A percentile compares a stretch with the other conserved stretches of the same genome.
phyloP scores from a whole-genome alignment of 2,888 invertebrate genomes.

The Trissolcus japonicus region DNA sequence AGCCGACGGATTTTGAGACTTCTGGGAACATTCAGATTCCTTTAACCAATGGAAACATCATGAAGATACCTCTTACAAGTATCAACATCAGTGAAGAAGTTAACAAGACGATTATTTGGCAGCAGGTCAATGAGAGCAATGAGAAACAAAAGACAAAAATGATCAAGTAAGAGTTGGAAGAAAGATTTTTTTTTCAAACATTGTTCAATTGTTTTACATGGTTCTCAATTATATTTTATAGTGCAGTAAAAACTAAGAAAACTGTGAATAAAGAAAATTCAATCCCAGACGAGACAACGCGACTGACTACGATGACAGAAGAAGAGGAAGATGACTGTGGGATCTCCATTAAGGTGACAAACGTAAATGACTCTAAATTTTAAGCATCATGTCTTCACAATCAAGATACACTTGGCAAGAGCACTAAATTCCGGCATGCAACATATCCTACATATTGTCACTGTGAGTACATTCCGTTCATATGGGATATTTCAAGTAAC shows the following conservation, averaged over 20 bases:
- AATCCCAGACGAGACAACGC: slow-evolving; percentile 78
- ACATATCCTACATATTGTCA: slow-evolving; percentile 64
- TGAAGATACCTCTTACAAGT: slow-evolving; percentile 90
- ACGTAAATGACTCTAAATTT: slow-evolving; percentile 72
- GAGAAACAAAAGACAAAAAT: slow-evolving; percentile 75
- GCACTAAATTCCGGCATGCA: slow-evolving; percentile 72
- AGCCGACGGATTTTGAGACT: slow-evolving; percentile 69
- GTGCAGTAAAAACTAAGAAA: slow-evolving; percentile 81
- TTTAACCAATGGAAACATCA: slow-evolving; percentile 90
- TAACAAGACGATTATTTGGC: slow-evolving; percentile 95
- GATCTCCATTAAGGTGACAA: slow-evolving; percentile 81
- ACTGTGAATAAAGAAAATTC: slow-evolving; percentile 82
- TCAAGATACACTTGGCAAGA: slow-evolving; percentile 68
- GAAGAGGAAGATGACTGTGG: slow-evolving; percentile 85
- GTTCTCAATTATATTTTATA: slow-evolving; percentile 34
- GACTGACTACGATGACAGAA: slow-evolving; percentile 91
- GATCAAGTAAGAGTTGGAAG: slow-evolving; percentile 66
- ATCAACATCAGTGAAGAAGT: slow-evolving; percentile 96
- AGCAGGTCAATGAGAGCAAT: slow-evolving; percentile 88
- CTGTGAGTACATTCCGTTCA: slow-evolving; percentile 66
- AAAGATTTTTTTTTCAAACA: background rate
- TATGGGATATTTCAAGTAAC: slow-evolving; percentile 21
- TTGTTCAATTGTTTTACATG: no score
- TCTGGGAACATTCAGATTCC: slow-evolving; percentile 89
- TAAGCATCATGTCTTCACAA: slow-evolving; percentile 67